Evolutionary conservation across 2,888 invertebrate species (phyloP), one percentile per base, ranked within the genome.

Genomic region (Leucophenga montana): DNA sequence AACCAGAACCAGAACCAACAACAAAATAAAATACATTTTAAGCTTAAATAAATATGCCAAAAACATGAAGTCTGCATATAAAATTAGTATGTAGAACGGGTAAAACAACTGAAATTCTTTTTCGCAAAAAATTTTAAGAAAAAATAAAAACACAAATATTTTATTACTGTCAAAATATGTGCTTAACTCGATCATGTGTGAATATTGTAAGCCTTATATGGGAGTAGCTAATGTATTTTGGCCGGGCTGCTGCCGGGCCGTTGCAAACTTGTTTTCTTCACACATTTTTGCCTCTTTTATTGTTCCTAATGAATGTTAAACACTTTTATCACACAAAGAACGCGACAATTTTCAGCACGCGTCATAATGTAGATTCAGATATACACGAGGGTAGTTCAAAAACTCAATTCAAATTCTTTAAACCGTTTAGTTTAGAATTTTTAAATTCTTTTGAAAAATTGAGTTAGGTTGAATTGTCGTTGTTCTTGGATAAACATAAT

Each of bases 221-320:
- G 1, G 39, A 5, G 39, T 39, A 39, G 39, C 39, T 39, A 39
- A 66, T 65, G 54, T 33, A 57, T 39, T 39, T n/a, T 33, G 33
- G 27, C 69, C 57, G 33, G 53, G 57, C 22, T 64, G 18, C 62
- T n/a, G 61, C 39, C 61, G 46, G n/a, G 16, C 33, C 9, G 46
- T 78, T 77, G 76, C 66, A 80, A 84, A 84, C 83, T 76, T 62
- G 83, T 81, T 81, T 61, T 56, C 16, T 22, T 8, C 3, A 27
- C 22, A 57, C 27, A n/a, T 61, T 54, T 54, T 69, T 68, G 72
- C 70, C 65, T 70, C 73, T 62, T 81, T 79, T 84, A 84, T 78
- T 81, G 81, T 82, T 82, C 84, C 83, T 84, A 81, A 81, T 81
- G 83, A 81, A 81, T 81, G 84, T 84, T 84, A 81, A 81, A 84